Evolutionary conservation across 2,797 vertebrate species (phyloP).

Genomic region (Trematomus bernacchii): DNA sequence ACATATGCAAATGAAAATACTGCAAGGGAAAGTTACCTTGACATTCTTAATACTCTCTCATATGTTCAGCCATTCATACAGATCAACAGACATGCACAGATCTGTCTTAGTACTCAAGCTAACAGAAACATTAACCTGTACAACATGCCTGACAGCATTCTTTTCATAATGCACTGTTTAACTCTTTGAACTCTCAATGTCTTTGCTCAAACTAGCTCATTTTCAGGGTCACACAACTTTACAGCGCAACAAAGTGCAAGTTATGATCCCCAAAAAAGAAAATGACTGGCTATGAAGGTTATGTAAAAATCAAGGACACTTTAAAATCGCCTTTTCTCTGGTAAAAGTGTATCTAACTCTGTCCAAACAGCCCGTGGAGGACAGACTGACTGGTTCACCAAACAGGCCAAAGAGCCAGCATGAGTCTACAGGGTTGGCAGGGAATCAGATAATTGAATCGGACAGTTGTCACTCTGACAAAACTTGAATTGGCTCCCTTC

Average conservation of each 20-base stretch:
- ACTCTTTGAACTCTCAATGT: not conserved
- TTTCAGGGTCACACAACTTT: not conserved
- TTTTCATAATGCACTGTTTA: not conserved
- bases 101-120: conserved; percentile 24
- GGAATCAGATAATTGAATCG: conserved; percentile 46
- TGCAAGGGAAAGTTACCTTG: not conserved
- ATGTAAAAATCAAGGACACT: not conserved
- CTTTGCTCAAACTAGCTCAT: not conserved
- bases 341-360: not conserved
- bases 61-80: conserved; percentile 1
- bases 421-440: conserved; percentile 43
- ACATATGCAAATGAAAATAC: not conserved
- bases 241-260: not conserved
- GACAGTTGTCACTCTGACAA: conserved; percentile 65
- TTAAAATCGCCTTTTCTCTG: not conserved
- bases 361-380: conserved; percentile 4
- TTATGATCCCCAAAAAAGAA: not conserved
- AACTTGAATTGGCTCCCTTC: conserved; percentile 61
- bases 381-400: conserved; percentile 29
- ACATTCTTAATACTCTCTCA: not conserved
- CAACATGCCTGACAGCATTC: conserved; percentile 22
- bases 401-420: conserved; percentile 31
- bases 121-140: conserved; percentile 18
- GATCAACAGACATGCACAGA: conserved; percentile 28
- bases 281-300: not conserved